These are phyloP conservation scores for Ceratina australensis DNA, from an alignment of 1,140 invertebrate genomes.

Conservation along the genomic window DNA sequence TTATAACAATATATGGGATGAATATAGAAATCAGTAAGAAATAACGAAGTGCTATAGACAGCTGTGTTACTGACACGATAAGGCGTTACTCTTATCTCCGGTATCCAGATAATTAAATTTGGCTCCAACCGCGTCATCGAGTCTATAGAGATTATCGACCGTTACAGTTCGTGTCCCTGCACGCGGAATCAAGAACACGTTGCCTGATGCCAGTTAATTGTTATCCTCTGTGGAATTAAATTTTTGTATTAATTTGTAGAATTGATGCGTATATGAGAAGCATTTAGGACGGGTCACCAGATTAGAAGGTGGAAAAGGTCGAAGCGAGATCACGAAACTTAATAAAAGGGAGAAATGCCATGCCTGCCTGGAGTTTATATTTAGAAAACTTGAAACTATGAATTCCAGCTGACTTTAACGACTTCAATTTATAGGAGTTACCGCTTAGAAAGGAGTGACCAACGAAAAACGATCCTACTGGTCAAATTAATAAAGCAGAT, in stretches of 20 bases:
- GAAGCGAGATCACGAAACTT: conserved; percentile 3
- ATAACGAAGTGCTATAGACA: neutral
- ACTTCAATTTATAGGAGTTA: no score
- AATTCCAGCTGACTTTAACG: neutral
- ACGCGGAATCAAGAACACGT: neutral
- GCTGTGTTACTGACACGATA: neutral
- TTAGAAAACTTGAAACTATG: conserved; percentile 31
- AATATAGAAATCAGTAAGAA: neutral
- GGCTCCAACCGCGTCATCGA: conserved; percentile 51
- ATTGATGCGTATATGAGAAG: no score
- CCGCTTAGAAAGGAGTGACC: neutral
- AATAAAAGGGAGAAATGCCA: conserved; percentile 14
- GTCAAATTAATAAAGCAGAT: neutral
- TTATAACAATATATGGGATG: neutral
- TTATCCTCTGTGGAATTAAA: no score
- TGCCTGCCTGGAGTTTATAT: conserved; percentile 27
- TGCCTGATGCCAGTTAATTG: conserved; percentile 13
- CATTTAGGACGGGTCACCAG: no score
- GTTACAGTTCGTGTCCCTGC: neutral
- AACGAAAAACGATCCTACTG: neutral
- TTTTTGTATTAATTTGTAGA: no score
- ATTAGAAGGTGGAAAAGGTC: neutral
- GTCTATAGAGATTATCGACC: conserved; percentile 63
- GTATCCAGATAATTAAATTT: conserved; percentile 54
- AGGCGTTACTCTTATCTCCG: conserved; percentile 29